Evolutionary conservation across 64 coral and sea anemone species (phyloP), one percentile per base, ranked within the genome.

Genomic region (Stichodactyla mertensii): DNA sequence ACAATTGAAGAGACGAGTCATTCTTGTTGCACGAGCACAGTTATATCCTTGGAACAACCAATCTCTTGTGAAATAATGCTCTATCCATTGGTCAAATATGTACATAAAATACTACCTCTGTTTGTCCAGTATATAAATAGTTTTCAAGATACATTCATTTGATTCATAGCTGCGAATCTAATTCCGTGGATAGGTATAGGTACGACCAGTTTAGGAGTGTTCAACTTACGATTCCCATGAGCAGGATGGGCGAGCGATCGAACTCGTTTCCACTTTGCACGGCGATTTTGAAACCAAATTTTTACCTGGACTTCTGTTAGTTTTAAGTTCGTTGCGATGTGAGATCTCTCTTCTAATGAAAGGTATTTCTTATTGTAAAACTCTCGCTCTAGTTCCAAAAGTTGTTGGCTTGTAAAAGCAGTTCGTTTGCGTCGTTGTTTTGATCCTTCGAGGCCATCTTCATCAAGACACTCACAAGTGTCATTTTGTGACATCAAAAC

Each of bases 101-200:
- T 74, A 74, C 69, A 74, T 13, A 31, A 74, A 74, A 74, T 74
- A 74, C 69, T 74, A 74, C 69, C 24, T 26, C 24, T 66, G 24
- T 74, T 74, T 74, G 11, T 74, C 69, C 69, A 74, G 24, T 5
- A 4, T 4, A 58, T 58, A 58, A 58, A 58, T 58, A 58, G 56
- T 58, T 58, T 31, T 74, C 24, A 74, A 26, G 69, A 74, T 11
- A 19, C 26, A 23, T 85, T 85, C 83, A 92, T 71, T 89, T 98
- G 89, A 54, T 98, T 92, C 61, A 87, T 92, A 27, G 87, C 64
- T 28, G 69, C 87, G 62, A 92, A 95, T 87, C 96, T 87, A 85
- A 95, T 98, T 4, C 91, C 96, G 88, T 98, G 96, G 51, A 98
- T 92, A 20, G 96, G 96, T 87, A 98, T 95, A 55, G 96, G 96